Conservation (phyloP, 2,797 vertebrate genomes). For the Siniperca scherzeri region DNA sequence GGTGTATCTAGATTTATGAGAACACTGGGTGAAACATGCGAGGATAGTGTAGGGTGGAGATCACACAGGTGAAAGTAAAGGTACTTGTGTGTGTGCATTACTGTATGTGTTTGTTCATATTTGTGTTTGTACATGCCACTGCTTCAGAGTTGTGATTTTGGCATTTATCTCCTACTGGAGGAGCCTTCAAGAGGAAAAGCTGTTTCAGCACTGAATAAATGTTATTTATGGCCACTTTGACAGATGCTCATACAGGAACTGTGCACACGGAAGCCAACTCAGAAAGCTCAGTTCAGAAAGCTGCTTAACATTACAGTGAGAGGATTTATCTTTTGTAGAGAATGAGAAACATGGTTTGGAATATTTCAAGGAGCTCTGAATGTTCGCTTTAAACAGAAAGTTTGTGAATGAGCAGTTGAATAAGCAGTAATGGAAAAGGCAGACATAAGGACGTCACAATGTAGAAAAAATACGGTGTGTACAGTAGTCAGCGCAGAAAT, state of each 20-base stretch:
- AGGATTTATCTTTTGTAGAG: conserved; percentile 13
- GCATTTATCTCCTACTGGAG: conserved; percentile 52
- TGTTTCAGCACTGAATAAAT: conserved; percentile 62
- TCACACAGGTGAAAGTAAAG: conserved; percentile 54
- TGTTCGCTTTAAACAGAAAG: conserved; percentile 9
- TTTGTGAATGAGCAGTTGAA: conserved; percentile 42
- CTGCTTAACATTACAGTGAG: conserved; percentile 33
- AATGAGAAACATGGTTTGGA: conserved; percentile 43
- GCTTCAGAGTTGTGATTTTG: conserved; percentile 34
- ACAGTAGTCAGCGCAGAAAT: not conserved
- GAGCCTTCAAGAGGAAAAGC: conserved; percentile 47
- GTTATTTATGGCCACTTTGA: conserved; percentile 72
- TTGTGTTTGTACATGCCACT: conserved; percentile 65
- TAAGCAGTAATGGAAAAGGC: conserved; percentile 30
- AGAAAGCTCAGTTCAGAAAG: conserved; percentile 63
- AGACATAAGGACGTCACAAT: conserved; percentile 6
- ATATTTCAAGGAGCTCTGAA: conserved; percentile 25
- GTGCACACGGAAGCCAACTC: conserved; percentile 60
- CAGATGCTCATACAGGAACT: conserved; percentile 67
- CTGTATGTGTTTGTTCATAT: conserved; percentile 40
- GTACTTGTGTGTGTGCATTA: conserved; percentile 31
- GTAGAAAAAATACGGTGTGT: not conserved
- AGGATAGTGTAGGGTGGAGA: conserved; percentile 37
- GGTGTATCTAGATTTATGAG: conserved; percentile 47
- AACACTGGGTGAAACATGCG: conserved; percentile 46